A percentile compares a stretch with the other conserved stretches of the same genome.
Conservation (phyloP, 2,888 invertebrate genomes). For the Pyrocoelia pectoralis region DNA sequence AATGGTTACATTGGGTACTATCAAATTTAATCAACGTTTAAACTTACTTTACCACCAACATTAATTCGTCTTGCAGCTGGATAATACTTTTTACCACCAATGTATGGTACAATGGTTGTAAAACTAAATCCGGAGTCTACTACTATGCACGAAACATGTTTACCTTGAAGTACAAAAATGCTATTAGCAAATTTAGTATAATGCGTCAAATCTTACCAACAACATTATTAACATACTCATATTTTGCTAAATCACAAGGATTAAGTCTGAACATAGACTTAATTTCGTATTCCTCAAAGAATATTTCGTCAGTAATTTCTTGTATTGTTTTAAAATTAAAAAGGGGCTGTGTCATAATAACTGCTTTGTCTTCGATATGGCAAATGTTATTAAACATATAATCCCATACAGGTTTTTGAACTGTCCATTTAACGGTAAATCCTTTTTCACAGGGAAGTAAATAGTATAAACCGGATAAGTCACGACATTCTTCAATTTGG, state of each 20-base stretch:
- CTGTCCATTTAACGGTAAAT: constrained; percentile 94
- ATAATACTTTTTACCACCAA: constrained; percentile 69
- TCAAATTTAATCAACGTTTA: background rate
- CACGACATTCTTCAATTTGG: constrained; percentile 96
- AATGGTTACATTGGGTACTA: too few species aligned
- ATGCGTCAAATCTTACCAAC: constrained; percentile 20
- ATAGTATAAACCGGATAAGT: constrained; percentile 94
- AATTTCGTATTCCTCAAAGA: constrained; percentile 97
- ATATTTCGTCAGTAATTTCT: constrained; percentile 93
- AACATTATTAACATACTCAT: constrained; percentile 63
- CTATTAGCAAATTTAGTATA: background rate
- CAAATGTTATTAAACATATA: constrained; percentile 89
- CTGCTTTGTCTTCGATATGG: constrained; percentile 77
- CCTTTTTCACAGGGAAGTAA: constrained; percentile 95
- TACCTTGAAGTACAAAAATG: constrained; percentile 27
- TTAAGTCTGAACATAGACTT: constrained; percentile 82
- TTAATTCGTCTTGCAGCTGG: constrained; percentile 84
- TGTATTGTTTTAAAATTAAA: constrained; percentile 93
- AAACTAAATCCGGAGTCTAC: constrained; percentile 97
- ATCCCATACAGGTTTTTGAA: constrained; percentile 96
- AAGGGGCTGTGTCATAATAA: constrained; percentile 93
- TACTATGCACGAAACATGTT: constrained; percentile 64
- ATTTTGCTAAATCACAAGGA: constrained; percentile 81
- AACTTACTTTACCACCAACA: constrained; percentile 89
- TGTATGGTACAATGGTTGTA: constrained; percentile 92